Base-by-base conservation (phyloP, 2,113 vertebrate genomes). In the Pluvialis apricaria region DNA sequence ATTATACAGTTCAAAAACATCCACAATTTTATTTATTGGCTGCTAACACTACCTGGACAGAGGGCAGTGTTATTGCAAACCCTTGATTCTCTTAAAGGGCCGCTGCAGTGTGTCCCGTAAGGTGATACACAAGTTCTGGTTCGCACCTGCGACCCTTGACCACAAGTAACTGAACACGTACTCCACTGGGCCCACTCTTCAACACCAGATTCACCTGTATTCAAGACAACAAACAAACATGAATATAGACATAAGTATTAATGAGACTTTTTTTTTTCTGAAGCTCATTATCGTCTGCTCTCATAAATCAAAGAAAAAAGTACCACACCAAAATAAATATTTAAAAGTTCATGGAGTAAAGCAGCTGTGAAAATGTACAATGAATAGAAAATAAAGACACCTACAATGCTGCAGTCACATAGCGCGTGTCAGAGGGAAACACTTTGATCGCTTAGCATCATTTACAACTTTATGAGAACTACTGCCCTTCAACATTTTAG, bases 41-140 rank as follows among this genome's bases (percentile, higher is more conserved):
- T 99, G 98, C 99, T 99, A 99, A 99, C 99, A 99, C 99, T 99
- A 99, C 99, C 99, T 99, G 99, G 99, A 99, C 99, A 99, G 99
- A 99, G 99, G 99, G 99, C 99, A 99, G 99, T 99, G 99, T 99
- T 99, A 99, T 99, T 99, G 99, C 99, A 99, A 99, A 99, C 99
- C 99, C 99, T 99, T 99, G 99, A 99, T 99, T 99, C 99, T 99
- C 99, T 99, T 99, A 99, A 99, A 98, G 99, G 99, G 99, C 99
- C 99, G 99, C 98, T 99, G 99, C 99, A 99, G 99, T 99, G 99
- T 98, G 99, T 99, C 99, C 99, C 99, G 98, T 99, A 99, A 99
- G 99, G 99, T 99, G 99, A 99, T 99, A 99, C 98, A 99, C 99
- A 99, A 99, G 99, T 99, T 99, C 99, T 99, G 98, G 99, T 99